A percentile compares a stretch with the other conserved stretches of the same genome.
Conservation (phyloP, 2,113 vertebrate species). For the cat (Felis catus) region F.catus_Fca126_mat1.0 CM031415.1:87231001-87231500, state of each 20-base stretch:
- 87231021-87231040: background rate
- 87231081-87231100: background rate
- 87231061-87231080: background rate
- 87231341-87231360: background rate
- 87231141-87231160: background rate
- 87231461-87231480: background rate
- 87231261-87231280: background rate
- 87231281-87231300: background rate
- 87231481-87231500: too few species aligned
- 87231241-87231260: fast-evolving
- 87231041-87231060: background rate
- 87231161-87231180: background rate
- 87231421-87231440: background rate
- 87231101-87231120: background rate
- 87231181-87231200: background rate
- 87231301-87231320: background rate
- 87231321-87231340: background rate
- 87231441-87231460: background rate
- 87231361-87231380: background rate
- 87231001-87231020: background rate
- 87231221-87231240: background rate
- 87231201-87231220: background rate
- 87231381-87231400: background rate
- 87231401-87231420: background rate
- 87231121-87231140: background rate